A percentile compares a stretch with the other conserved stretches of the same genome.
Conservation (phyloP, 2,888 invertebrate genomes). For the Galerucella pusilla region DNA sequence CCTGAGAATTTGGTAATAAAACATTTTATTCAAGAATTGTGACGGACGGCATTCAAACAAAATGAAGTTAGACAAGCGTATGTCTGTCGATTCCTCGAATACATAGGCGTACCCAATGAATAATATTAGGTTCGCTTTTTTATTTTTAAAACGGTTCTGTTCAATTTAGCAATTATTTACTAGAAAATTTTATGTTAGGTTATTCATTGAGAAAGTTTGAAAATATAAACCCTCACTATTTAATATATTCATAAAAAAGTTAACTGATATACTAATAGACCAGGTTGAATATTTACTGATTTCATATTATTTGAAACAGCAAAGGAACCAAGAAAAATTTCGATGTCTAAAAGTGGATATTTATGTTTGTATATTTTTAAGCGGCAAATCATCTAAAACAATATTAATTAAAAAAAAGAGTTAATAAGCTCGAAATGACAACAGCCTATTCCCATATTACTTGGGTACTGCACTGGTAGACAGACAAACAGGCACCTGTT, state of each 20-base stretch:
- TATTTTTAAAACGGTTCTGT: not conserved
- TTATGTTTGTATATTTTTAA: too few species aligned
- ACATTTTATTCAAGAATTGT: not conserved
- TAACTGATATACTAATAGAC: too few species aligned
- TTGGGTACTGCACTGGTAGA: not conserved
- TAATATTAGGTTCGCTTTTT: not conserved
- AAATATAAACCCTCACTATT: too few species aligned
- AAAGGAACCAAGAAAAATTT: too few species aligned
- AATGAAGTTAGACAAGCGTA: not conserved
- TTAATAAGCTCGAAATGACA: not conserved
- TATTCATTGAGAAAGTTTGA: too few species aligned
- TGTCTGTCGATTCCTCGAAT: not conserved
- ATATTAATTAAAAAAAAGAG: not conserved
- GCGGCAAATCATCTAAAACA: not conserved
- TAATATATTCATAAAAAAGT: too few species aligned
- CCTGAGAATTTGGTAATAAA: not conserved
- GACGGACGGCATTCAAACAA: not conserved
- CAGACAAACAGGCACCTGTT: not conserved
- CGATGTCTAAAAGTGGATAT: too few species aligned
- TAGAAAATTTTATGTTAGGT: too few species aligned
- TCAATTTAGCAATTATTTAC: not conserved
- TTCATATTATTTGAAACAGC: too few species aligned
- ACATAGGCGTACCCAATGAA: not conserved
- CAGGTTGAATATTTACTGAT: too few species aligned
- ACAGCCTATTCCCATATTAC: not conserved